Evolutionary conservation across 1,140 invertebrate species (phyloP), one percentile per base, ranked within the genome.

Genomic region (Macrostomum lignano): DNA sequence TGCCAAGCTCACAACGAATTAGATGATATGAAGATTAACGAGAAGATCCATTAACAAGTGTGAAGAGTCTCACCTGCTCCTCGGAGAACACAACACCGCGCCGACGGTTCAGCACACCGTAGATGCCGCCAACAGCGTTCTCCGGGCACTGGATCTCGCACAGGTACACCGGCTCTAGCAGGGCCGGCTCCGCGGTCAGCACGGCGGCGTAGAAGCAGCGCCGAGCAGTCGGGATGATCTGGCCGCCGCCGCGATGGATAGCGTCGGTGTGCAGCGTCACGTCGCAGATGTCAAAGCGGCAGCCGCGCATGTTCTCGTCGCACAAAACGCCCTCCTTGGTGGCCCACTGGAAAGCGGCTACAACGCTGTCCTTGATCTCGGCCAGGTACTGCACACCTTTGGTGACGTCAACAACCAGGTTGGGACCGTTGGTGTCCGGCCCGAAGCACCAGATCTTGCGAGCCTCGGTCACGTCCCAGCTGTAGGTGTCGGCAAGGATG

Each of bases 391-490:
- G 65, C 72, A 98, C 66, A 51, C 86, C 91, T 62, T 96, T 96
- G 37, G 88, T 86, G 55, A 79, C 86, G 66, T 98, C 91, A 24
- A 94, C 68, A 35, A 98, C 58, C 42, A 98, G 67, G 61, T 98
- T 98, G 40, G 91, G 82, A 30, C 91, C 91, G 46, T 76, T 91
- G 35, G 78, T 79, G 49, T 98, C 91, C 43, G 91, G 91, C 37
- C 91, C 91, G 60, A 98, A 98, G 58, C 79, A 81, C 91, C 91
- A 98, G 65, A 98, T 94, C 64, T 98, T 98, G 62, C 88, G 72
- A 20, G 78, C 82, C 61, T 98, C 91, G 23, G 77, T 88, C 10
- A 88, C 67, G 63, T 98, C 91, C 50, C 84, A 93, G 34, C 84
- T 76, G 60, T 84, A 94, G 44, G 86, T 86, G 37, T 96, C 88